Base-by-base conservation (phyloP, 2,888 invertebrate species). In the Altica lythri region DNA sequence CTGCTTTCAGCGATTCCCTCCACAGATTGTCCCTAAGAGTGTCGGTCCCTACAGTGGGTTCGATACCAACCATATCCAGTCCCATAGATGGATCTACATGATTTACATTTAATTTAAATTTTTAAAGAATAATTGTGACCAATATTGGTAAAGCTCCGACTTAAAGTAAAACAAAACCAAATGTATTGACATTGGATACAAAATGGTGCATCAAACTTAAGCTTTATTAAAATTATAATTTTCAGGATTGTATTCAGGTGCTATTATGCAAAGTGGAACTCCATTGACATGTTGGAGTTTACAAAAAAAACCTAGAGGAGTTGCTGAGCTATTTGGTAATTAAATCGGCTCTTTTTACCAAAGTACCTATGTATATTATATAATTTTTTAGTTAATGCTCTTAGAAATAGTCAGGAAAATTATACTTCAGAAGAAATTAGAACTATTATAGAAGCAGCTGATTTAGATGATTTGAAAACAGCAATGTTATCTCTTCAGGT, bases 201-300 rank as follows among this genome's bases (percentile, higher is more conserved):
- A 22, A 22, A 22, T 5, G n/a, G n/a, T n/a, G n/a, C n/a, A n/a
- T n/a, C n/a, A n/a, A n/a, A n/a, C n/a, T n/a, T n/a, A n/a, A n/a
- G n/a, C n/a, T n/a, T 29, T 34, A 8, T 34, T 34, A 8, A 8
- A 34, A 34, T 3, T 10, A 14, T 30, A 8, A n/a, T 53, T 53
- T 44, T 10, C 32, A 59, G 59, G 40, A n/a, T 12, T 56, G 5
- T 56, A 56, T 9, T 37, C 43, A n/a, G 56, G 37, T 6, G 59
- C 51, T 14, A 53, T 59, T 6, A 29, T 59, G 27, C 48, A 59
- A 38, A 59, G 59, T 27, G 59, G 59, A 4, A 34, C 53, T 17
- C 44, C 53, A 13, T 2, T 55, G 0, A 10, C 16, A n/a, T 16
- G 44, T 35, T 29, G 29, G 35, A 9, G 14, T 17, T 35, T 35